Base-by-base conservation (phyloP, 53 echinoderm and acorn worm genomes). In the Zoroaster sp. region DNA sequence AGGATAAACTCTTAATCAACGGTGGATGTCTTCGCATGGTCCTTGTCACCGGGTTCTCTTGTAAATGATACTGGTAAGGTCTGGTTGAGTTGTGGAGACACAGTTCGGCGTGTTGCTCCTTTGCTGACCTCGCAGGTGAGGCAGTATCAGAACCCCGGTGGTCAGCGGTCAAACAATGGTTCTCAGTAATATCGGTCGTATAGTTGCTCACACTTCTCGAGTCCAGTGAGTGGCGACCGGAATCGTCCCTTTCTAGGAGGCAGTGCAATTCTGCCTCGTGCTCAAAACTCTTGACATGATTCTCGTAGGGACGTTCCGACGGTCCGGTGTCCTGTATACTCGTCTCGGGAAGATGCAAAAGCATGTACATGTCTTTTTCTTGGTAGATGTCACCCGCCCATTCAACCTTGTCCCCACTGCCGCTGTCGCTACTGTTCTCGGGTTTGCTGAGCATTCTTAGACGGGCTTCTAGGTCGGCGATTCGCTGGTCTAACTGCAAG, bases 321-420 rank as follows among this genome's bases (percentile, higher is more conserved):
- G 88, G 91, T 33, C 90, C 92, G 44, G 74, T 81, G 52, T 95
- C 94, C 88, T 95, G 92, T 63, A 95, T 95, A n/a, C 92, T 89
- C 15, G 95, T 97, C 68, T 95, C 97, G 4, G 97, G 97, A 35
- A 97, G 78, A 40, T 97, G 92, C 35, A 97, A 55, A 40, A 97
- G 91, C 83, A 95, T 93, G 94, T 94, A 90, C 77, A 96, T 86
- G 65, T 93, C 91, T 39, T 88, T 81, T 23, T 91, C 79, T 23
- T 79, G 87, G 15, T 74, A 59, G 39, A 82, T 66, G 44, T 74
- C 87, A 40, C 89, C 59, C 12, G 74, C 30, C 30, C 86, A 69
- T 30, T 88, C 80, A 66, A 77, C 78, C 42, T 83, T 89, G 72
- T 78, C 83, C 17, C 76, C 81, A 40, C 88, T 90, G 40, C 89